Percentiles rank a stretch among this genome's conserved stretches.
These are phyloP conservation scores for Siniperca obscura DNA, from an alignment of 2,797 vertebrate genomes.

Conservation along the genomic window DNA sequence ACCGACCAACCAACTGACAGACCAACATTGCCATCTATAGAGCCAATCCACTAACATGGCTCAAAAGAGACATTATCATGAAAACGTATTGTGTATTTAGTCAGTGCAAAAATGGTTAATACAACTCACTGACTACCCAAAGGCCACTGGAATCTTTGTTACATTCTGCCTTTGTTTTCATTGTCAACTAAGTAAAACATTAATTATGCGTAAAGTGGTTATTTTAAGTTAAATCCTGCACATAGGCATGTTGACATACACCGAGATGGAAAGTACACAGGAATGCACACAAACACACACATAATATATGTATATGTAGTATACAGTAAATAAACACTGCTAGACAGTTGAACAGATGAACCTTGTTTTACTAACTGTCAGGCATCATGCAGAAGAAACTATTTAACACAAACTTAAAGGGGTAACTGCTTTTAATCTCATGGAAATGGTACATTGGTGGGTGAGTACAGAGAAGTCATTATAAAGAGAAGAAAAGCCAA, in stretches of 20 bases:
- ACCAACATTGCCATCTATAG: background rate
- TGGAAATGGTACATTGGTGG: slow-evolving; percentile 7
- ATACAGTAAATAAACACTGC: background rate
- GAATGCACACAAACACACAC: background rate
- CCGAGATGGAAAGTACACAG: background rate
- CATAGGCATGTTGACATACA: background rate
- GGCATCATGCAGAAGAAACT: background rate
- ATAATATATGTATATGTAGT: background rate
- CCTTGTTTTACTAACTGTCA: background rate
- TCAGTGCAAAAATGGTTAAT: background rate
- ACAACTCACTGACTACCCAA: background rate
- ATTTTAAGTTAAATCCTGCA: background rate
- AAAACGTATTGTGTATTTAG: background rate
- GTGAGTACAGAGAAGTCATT: slow-evolving; percentile 10
- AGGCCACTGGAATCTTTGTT: background rate
- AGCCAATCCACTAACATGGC: background rate
- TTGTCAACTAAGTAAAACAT: background rate
- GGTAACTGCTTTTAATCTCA: background rate
- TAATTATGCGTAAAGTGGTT: background rate
- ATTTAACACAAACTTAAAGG: slow-evolving; percentile 4
- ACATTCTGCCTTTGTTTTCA: background rate
- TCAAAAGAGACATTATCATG: background rate
- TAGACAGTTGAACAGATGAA: background rate
- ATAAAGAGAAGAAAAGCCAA: slow-evolving; percentile 6
- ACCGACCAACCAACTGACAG: background rate